Conservation (phyloP, 2,888 invertebrate species). For the Nemotelus pantherinus region DNA sequence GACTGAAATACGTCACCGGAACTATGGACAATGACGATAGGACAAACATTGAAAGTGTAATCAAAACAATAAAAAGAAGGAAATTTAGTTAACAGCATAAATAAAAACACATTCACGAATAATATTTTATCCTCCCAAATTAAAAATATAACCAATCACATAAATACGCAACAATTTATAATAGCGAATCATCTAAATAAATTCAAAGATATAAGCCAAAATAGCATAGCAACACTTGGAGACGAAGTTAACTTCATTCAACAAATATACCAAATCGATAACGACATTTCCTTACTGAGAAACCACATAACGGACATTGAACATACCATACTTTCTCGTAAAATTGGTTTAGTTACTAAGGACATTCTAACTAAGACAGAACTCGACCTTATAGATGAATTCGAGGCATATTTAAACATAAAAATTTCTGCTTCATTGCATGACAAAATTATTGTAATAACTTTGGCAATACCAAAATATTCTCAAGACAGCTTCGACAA, state of each 20-base stretch:
- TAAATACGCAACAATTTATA: slow-evolving; percentile 9
- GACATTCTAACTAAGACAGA: slow-evolving; percentile 19
- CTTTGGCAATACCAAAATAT: slow-evolving; percentile 4
- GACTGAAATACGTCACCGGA: slow-evolving; percentile 31
- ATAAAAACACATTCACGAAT: slow-evolving; percentile 15
- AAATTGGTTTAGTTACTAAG: slow-evolving; percentile 3
- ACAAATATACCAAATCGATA: not conserved
- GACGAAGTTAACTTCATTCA: slow-evolving; percentile 13
- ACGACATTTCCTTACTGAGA: slow-evolving; percentile 7
- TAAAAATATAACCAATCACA: slow-evolving; percentile 16
- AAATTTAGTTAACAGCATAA: slow-evolving; percentile 4
- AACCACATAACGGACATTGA: slow-evolving; percentile 16
- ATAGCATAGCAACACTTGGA: not conserved
- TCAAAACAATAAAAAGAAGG: slow-evolving; percentile 3
- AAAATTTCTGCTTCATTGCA: not conserved
- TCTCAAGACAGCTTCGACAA: not conserved
- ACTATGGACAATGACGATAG: slow-evolving; percentile 19
- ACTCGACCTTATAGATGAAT: not conserved
- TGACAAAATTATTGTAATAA: not conserved
- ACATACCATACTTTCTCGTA: not conserved
- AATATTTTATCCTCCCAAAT: slow-evolving; percentile 15
- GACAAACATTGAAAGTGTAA: not conserved
- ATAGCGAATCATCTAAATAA: slow-evolving; percentile 16
- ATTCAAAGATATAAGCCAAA: slow-evolving; percentile 7
- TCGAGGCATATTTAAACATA: slow-evolving; percentile 5